A percentile compares a stretch with the other conserved stretches of the same genome.
phyloP scores from a whole-genome alignment of 2,113 vertebrate species.

The Paratilapia polleni region DNA sequence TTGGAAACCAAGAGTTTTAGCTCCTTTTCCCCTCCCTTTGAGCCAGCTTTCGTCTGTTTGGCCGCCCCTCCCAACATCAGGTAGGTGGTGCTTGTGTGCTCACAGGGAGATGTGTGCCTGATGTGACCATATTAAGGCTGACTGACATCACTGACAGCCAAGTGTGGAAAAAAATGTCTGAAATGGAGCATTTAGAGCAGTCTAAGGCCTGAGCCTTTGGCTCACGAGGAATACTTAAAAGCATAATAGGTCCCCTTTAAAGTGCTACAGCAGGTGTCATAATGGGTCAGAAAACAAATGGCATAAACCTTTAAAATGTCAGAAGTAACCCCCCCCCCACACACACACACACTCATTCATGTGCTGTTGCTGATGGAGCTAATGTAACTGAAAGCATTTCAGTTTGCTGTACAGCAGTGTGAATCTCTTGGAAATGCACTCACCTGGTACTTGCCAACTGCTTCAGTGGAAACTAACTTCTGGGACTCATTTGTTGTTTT shows the following conservation, averaged over 20 bases:
- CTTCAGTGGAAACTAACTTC: constrained; percentile 6
- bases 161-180: not conserved
- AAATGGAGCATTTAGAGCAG: not conserved
- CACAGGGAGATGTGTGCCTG: too few species aligned
- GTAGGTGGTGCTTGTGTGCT: too few species aligned
- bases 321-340: not conserved
- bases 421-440: not conserved
- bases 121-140: too few species aligned
- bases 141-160: too few species aligned
- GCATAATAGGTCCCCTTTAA: not conserved
- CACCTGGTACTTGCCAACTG: constrained; percentile 41
- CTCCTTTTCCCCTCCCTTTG: not conserved
- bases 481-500: not conserved
- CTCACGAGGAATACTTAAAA: not conserved
- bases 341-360: too few species aligned
- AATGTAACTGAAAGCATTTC: constrained; percentile 42
- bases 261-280: not conserved
- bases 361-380: not conserved
- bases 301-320: not conserved
- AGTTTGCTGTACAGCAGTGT: not conserved
- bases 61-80: not conserved
- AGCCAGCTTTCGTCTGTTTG: not conserved
- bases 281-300: not conserved
- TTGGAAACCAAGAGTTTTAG: not conserved
- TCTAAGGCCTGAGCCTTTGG: not conserved